Base-by-base conservation (phyloP, 2,888 invertebrate genomes). In the Catocala sponsa region DNA sequence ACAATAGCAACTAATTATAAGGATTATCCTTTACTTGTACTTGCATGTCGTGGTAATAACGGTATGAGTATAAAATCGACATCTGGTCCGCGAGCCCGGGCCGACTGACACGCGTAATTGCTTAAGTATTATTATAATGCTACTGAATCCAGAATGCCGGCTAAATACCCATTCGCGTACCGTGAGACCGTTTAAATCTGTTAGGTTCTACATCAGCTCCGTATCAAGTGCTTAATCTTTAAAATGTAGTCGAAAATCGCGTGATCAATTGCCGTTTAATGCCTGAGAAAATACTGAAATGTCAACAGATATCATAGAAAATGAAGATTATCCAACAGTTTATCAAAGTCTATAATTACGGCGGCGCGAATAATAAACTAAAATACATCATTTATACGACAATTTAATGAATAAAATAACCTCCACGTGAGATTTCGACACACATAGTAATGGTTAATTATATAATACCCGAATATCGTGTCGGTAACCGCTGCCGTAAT, bases 81-180 rank as follows among this genome's bases (percentile, higher is more conserved):
- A 91, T 91, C 89, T 91, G 91, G 90, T 82, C 72, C 77, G 82
- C 90, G 88, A 70, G 79, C 81, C 72, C 50, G 53, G 35, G n/a
- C 72, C 74, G 78, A 76, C 79, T 77, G 78, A 63, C 78, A 76
- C 69, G 74, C 78, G 79, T 85, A 88, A 89, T 86, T 86, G 83
- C 82, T 81, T 83, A 82, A 85, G 84, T 85, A 88, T 85, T 85
- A 85, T 88, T 85, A 86, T 86, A 86, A 87, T 79, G 91, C 91
- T 91, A 91, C 91, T 87, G 91, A 83, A 88, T 86, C 81, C 85
- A 84, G 83, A 86, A 85, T 84, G 84, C 81, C 82, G 70, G 76
- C 76, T 82, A 84, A 85, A 81, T 79, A 76, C 76, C 68, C 70
- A 68, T 73, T 72, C 63, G 69, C 72, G 49, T 65, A 81, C 76